Conservation (phyloP, 2,113 vertebrate species). For the Lagenorhynchus albirostris region DNA sequence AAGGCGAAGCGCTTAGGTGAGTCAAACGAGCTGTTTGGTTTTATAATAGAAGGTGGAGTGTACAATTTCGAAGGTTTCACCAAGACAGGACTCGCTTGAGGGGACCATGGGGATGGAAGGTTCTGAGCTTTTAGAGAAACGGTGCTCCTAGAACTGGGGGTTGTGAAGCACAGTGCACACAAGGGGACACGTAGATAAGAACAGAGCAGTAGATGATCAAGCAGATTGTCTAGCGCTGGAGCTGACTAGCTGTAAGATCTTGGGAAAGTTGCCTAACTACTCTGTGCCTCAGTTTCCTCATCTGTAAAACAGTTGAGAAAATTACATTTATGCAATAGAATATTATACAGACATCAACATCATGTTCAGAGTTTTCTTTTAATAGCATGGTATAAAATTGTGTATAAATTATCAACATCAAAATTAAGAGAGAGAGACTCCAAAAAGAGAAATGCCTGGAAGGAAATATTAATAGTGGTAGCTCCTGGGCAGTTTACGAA, state of each 20-base stretch:
- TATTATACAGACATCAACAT: background rate
- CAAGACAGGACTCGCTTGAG: background rate
- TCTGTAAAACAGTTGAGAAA: background rate
- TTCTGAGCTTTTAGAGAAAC: background rate
- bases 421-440: background rate
- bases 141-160: background rate
- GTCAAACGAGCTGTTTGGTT: background rate
- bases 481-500: background rate
- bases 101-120: background rate
- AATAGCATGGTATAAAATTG: background rate
- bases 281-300: background rate
- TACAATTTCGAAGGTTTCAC: conserved; percentile 40
- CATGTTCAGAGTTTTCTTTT: background rate
- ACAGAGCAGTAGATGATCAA: background rate
- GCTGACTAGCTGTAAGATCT: background rate
- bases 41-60: background rate
- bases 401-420: background rate
- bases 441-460: background rate
- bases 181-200: background rate
- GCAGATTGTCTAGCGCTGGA: background rate
- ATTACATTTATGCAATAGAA: background rate
- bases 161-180: background rate
- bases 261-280: background rate
- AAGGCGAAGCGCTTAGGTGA: conserved; percentile 9
- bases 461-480: background rate